These are phyloP conservation scores for Malacosoma neustria DNA, from an alignment of 2,888 invertebrate species.

Conservation along the genomic window DNA sequence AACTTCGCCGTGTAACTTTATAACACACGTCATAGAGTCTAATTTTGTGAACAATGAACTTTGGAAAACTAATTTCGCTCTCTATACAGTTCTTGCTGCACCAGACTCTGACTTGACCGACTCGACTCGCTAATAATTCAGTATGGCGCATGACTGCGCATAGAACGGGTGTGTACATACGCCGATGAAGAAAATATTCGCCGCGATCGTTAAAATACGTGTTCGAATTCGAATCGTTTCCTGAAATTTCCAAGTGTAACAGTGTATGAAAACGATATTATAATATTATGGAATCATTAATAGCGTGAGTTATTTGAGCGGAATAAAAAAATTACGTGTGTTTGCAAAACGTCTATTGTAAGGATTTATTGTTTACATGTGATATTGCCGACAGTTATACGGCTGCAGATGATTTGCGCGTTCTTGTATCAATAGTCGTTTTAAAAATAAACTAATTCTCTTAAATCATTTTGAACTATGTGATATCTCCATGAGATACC, in stretches of 20 bases:
- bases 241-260: slow-evolving; percentile 16
- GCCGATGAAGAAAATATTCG: slow-evolving; percentile 18
- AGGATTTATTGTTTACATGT: neutral
- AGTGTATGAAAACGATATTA: slow-evolving; percentile 10
- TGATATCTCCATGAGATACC: too few species aligned
- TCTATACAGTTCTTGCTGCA: slow-evolving; percentile 35
- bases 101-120: slow-evolving; percentile 21
- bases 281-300: slow-evolving; percentile 29
- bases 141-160: slow-evolving; percentile 58
- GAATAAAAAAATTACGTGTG: slow-evolving; percentile 28
- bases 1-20: slow-evolving; percentile 28
- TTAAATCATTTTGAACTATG: too few species aligned
- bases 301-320: slow-evolving; percentile 29
- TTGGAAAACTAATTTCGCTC: slow-evolving; percentile 63
- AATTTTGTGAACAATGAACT: slow-evolving; percentile 28
- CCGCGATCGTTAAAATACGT: slow-evolving; percentile 28
- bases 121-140: slow-evolving; percentile 47
- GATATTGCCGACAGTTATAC: too few species aligned
- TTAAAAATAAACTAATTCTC: too few species aligned
- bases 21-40: slow-evolving; percentile 23
- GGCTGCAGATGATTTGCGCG: too few species aligned
- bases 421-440: too few species aligned
- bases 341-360: slow-evolving; percentile 30
- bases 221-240: neutral
- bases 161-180: slow-evolving; percentile 29